Base-by-base conservation (phyloP, 2,888 invertebrate species). In the Automeris io region DNA sequence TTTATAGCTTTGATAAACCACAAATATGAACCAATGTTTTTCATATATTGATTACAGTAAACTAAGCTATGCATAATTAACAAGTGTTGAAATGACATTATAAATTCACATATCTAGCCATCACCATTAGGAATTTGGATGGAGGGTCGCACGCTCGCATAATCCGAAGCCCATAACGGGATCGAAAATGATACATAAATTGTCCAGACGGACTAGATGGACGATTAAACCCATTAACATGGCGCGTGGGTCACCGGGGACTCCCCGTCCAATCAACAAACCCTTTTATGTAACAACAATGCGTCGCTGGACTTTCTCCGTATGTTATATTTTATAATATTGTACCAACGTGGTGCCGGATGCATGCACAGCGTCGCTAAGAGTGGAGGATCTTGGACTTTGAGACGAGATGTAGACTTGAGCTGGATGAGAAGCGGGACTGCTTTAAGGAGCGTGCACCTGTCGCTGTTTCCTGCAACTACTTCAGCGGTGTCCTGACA, bases 171-270 rank as follows among this genome's bases (percentile, higher is more conserved):
- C 75, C 76, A 75, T 82, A 85, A 82, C 76, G 72, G 80, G 81
- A 86, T 85, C 82, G 81, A 83, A 82, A 85, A 86, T 85, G 82
- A 83, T 82, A 82, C 86, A 85, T 86, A 86, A 86, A 85, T 85
- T 77, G 77, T 62, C 58, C 61, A 70, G 72, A 78, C 69, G 76
- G 77, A 82, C 81, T 74, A 70, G 72, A 66, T 69, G 65, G 72
- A 70, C 83, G 79, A 86, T 86, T 86, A 85, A 82, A 68, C 70
- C 81, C 77, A 86, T 86, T 86, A 86, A 85, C 85, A 75, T 70
- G 70, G 69, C 61, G 59, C 70, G 66, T 65, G 73, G 78, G 77
- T 76, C 79, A 76, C 65, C 62, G 57, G 69, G 67, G 63, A 54
- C 57, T 60, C 64, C 68, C 65, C 54, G 76, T 72, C 77, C 79